Evolutionary conservation across 2,797 vertebrate genomes (phyloP), one percentile per base, ranked within the genome.

Genomic region (Luscinia luscinia): DNA sequence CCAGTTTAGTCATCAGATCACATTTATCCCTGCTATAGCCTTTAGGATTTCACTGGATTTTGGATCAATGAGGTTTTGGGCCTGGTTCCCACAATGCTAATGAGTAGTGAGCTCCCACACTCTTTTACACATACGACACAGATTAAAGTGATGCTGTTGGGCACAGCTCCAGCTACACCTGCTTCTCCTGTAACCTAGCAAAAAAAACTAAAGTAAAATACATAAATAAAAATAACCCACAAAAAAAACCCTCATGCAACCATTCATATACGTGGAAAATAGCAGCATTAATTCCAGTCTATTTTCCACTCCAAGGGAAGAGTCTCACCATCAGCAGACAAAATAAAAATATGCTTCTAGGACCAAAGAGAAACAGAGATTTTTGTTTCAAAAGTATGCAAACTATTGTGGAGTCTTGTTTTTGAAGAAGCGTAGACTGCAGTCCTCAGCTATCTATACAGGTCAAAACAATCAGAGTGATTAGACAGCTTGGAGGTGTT

Each of bases 21-120:
- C 68, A 79, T 82, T 88, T 82, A 79, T 61, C 57, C 74, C 86
- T 67, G 51, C 52, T 76, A 38, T 6, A 94, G 81, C 74, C 90
- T 76, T 57, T 54, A 57, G 80, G 77, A 61, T 75, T 92, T 89
- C 19, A 87, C 26, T 70, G 81, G 62, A 89, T 92, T 96, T 84
- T 64, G 52, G 32, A 95, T 93, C 90, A 70, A 59, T 73, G 43
- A 58, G 30, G 17, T n/a, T 84, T 94, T 93, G 80, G 77, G 72
- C 27, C 48, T 88, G 36, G 21, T 74, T 90, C 41, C 59, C 45
- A 73, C 19, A 57, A 46, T 27, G 52, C 52, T 89, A 92, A 90
- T 3, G 4, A 43, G 10, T 2, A 74, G 55, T 2, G 26, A 93
- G 78, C 34, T 89, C 64, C 23, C 52, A 77, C 19, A 3, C 23